phyloP scores from a whole-genome alignment of 1,140 invertebrate genomes.

The Manduca sexta region DNA sequence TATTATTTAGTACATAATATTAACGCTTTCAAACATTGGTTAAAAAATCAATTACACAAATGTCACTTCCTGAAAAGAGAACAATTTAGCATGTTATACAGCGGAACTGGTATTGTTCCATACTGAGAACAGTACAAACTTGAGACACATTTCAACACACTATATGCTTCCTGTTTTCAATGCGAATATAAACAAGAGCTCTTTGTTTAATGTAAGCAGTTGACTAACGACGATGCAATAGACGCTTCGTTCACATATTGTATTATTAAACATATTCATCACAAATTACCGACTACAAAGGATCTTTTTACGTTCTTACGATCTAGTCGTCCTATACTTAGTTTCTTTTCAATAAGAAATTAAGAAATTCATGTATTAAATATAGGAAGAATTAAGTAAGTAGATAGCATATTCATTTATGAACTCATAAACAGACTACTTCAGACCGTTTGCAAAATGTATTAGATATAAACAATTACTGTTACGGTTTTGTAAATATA shows the following conservation, averaged over 20 bases:
- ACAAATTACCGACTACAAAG: no score
- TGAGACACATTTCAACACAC: constrained; percentile 50
- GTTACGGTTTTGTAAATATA: no score
- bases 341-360: no score
- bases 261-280: no score
- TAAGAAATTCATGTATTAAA: no score
- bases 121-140: constrained; percentile 58
- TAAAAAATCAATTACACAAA: constrained; percentile 38
- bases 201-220: constrained; percentile 31
- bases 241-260: background rate
- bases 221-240: constrained; percentile 3
- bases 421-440: no score
- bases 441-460: no score
- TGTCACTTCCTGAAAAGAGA: constrained; percentile 55
- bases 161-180: constrained; percentile 67
- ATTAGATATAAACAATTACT: no score
- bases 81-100: constrained; percentile 61
- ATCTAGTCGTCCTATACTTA: no score
- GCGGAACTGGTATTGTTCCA: constrained; percentile 69
- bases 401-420: no score
- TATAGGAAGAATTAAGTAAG: no score
- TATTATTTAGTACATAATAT: constrained; percentile 7
- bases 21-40: constrained; percentile 18
- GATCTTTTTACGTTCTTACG: no score
- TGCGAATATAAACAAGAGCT: constrained; percentile 57